Conservation (phyloP, 1,140 invertebrate genomes). For the Drosophila quadrilineata region DNA sequence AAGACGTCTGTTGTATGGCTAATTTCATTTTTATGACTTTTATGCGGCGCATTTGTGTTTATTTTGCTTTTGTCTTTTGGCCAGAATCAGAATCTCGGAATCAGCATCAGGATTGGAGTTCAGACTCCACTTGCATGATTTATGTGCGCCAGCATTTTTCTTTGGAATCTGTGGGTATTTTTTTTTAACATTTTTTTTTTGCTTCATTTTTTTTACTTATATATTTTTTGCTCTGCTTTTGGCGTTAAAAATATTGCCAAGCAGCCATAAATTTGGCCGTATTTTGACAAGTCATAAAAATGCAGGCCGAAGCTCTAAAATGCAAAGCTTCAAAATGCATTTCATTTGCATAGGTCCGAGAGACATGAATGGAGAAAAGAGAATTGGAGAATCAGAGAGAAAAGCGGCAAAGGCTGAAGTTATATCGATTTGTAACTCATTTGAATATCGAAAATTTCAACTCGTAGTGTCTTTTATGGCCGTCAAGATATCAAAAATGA, state of each 20-base stretch:
- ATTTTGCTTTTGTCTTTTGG: constrained; percentile 27
- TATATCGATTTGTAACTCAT: constrained; percentile 58
- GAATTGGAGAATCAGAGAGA: constrained; percentile 3
- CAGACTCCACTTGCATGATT: constrained; percentile 56
- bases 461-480: constrained; percentile 25
- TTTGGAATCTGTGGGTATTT: too few relatives aligned
- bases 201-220: constrained; percentile 1
- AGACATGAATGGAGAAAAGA: constrained; percentile 4
- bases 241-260: constrained; percentile 73
- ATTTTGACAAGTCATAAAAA: constrained; percentile 78
- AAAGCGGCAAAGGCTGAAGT: not conserved
- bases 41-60: constrained; percentile 47
- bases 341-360: constrained; percentile 42
- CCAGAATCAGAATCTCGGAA: constrained; percentile 26
- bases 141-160: constrained; percentile 50
- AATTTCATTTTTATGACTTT: constrained; percentile 75
- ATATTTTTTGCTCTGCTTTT: constrained; percentile 41
- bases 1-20: constrained; percentile 46
- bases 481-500: constrained; percentile 18
- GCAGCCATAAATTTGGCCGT: constrained; percentile 69
- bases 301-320: constrained; percentile 54
- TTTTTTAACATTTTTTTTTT: constrained; percentile 24
- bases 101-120: constrained; percentile 27
- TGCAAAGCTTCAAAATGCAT: constrained; percentile 56
- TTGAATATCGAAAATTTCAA: constrained; percentile 53